Percentiles rank a stretch among this genome's conserved stretches.
Conservation (phyloP, 2,888 invertebrate genomes). For the Leucoma salicis region DNA sequence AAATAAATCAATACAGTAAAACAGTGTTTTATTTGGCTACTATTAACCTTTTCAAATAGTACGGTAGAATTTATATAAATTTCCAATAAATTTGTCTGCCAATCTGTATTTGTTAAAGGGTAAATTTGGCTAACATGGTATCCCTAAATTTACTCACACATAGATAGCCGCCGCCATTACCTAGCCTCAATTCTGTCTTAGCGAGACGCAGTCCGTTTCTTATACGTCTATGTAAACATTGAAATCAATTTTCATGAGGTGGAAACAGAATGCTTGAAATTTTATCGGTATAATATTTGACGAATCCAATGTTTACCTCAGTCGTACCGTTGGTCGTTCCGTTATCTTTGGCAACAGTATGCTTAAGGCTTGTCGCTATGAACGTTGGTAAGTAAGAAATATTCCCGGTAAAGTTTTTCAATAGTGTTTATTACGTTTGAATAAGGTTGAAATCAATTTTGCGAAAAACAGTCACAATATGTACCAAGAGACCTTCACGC, state of each 20-base stretch:
- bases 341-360: slow-evolving; percentile 66
- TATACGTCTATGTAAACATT: too few species aligned
- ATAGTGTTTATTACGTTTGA: slow-evolving; percentile 58
- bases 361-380: slow-evolving; percentile 40
- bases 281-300: slow-evolving; percentile 69
- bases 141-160: too few species aligned
- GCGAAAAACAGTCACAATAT: slow-evolving; percentile 61
- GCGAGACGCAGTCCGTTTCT: too few species aligned
- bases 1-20: too few species aligned
- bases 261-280: slow-evolving; percentile 63
- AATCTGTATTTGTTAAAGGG: too few species aligned
- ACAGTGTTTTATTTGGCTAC: too few species aligned
- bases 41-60: too few species aligned
- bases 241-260: slow-evolving; percentile 33
- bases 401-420: slow-evolving; percentile 36
- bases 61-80: too few species aligned
- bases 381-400: slow-evolving; percentile 53
- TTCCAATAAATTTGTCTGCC: too few species aligned
- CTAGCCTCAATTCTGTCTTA: too few species aligned
- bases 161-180: too few species aligned
- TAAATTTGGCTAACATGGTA: too few species aligned
- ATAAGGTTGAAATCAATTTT: slow-evolving; percentile 66
- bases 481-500: slow-evolving; percentile 38
- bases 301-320: slow-evolving; percentile 67
- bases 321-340: slow-evolving; percentile 53